These are phyloP conservation scores for Leptopilina syphax DNA, from an alignment of 2,888 invertebrate genomes.

Conservation along the genomic window DNA sequence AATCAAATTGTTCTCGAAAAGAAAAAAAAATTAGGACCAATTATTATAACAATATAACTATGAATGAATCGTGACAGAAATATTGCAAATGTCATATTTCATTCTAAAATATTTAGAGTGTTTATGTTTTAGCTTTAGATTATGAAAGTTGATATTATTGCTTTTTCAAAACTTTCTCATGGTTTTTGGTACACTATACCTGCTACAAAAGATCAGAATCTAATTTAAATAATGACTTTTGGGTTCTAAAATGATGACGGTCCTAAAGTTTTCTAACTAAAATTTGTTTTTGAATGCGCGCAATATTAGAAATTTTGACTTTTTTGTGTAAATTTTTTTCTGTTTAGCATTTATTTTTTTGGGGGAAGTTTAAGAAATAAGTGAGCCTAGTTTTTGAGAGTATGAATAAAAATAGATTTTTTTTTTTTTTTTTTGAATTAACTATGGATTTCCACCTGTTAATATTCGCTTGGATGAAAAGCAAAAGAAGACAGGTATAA, in stretches of 20 bases:
- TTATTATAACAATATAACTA: too few relatives aligned
- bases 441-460: conserved; percentile 34
- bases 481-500: conserved; percentile 25
- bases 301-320: neutral
- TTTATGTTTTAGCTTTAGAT: too few relatives aligned
- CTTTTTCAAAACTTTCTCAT: too few relatives aligned
- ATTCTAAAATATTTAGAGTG: too few relatives aligned
- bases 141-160: too few relatives aligned
- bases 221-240: conserved; percentile 17
- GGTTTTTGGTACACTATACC: neutral
- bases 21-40: too few relatives aligned
- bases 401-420: neutral
- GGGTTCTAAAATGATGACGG: conserved; percentile 9
- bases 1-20: too few relatives aligned
- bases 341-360: neutral
- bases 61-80: too few relatives aligned
- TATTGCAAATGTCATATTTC: too few relatives aligned
- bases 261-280: neutral
- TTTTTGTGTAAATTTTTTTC: neutral
- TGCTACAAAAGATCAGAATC: conserved; percentile 6
- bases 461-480: neutral
- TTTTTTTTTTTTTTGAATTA: neutral
- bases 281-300: neutral
- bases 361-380: neutral
- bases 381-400: neutral